These are phyloP conservation scores for Amazona vittata DNA, from an alignment of 2,113 vertebrate genomes.

Conservation along the genomic window DNA sequence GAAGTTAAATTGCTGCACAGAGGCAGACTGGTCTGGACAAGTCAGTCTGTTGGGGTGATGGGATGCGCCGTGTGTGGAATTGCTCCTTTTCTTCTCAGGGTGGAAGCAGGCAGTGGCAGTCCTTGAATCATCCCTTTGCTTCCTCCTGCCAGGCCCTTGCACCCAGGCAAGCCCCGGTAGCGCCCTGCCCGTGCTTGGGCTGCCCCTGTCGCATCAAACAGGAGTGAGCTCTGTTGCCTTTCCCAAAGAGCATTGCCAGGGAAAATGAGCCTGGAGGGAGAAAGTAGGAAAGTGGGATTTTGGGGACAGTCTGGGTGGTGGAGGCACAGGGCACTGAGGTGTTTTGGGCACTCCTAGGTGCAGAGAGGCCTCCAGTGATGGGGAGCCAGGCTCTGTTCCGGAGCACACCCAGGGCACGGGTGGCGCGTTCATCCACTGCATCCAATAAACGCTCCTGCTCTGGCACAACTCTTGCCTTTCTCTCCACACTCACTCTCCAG, in stretches of 20 bases:
- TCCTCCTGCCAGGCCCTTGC: not conserved
- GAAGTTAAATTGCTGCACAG: slow-evolving; percentile 68
- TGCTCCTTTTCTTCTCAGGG: not conserved
- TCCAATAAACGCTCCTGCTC: not conserved
- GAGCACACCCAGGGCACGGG: not conserved
- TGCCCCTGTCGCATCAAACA: not conserved
- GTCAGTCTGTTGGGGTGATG: slow-evolving; percentile 6
- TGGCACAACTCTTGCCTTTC: not conserved
- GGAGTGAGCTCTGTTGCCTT: not conserved
- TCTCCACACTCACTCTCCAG: not conserved
- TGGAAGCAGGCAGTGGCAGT: slow-evolving; percentile 10
- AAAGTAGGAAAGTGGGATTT: not conserved
- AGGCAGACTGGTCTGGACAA: slow-evolving; percentile 54
- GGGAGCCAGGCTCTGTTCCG: not conserved
- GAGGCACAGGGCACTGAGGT: fast-evolving
- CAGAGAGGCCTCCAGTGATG: not conserved
- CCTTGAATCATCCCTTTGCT: not conserved
- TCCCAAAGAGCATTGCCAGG: not conserved
- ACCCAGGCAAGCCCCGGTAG: not conserved
- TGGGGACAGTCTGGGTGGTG: not conserved
- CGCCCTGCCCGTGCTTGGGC: fast-evolving
- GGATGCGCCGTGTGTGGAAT: not conserved
- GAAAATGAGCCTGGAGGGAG: not conserved
- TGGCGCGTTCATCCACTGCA: not conserved
- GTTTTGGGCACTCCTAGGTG: not conserved